These are phyloP conservation scores for Boloria euphrosyne DNA, from an alignment of 2,888 invertebrate genomes.

Conservation along the genomic window DNA sequence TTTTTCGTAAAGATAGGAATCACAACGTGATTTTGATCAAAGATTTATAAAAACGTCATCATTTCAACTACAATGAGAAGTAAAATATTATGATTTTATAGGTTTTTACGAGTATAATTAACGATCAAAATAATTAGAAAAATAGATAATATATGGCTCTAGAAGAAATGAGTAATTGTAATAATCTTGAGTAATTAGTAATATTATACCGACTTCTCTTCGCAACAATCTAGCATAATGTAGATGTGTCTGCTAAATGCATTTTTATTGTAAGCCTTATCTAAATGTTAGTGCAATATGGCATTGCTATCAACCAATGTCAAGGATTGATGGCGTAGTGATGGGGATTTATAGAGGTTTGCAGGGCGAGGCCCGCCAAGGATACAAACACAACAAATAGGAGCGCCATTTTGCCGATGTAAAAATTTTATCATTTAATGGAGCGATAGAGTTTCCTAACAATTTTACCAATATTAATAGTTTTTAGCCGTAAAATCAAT, in stretches of 20 bases:
- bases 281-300: constrained; percentile 76
- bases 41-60: neutral
- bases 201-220: too few species aligned
- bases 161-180: too few species aligned
- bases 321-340: constrained; percentile 72
- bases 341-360: constrained; percentile 74
- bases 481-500: constrained; percentile 3
- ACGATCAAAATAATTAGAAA: too few species aligned
- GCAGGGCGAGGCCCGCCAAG: constrained; percentile 62
- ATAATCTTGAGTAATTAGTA: too few species aligned
- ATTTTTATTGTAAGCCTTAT: constrained; percentile 72
- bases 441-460: constrained; percentile 60
- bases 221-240: neutral
- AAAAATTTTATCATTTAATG: constrained; percentile 68
- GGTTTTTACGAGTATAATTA: too few species aligned
- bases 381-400: constrained; percentile 63
- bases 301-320: constrained; percentile 66
- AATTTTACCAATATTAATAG: constrained; percentile 45
- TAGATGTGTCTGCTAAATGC: constrained; percentile 53
- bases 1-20: constrained; percentile 28
- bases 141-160: too few species aligned
- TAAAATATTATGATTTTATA: too few species aligned
- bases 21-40: constrained; percentile 27
- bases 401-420: constrained; percentile 66
- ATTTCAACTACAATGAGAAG: too few species aligned